Evolutionary conservation across 2,888 invertebrate genomes (phyloP), one percentile per base, ranked within the genome.

Genomic region (Urechis unicinctus): DNA sequence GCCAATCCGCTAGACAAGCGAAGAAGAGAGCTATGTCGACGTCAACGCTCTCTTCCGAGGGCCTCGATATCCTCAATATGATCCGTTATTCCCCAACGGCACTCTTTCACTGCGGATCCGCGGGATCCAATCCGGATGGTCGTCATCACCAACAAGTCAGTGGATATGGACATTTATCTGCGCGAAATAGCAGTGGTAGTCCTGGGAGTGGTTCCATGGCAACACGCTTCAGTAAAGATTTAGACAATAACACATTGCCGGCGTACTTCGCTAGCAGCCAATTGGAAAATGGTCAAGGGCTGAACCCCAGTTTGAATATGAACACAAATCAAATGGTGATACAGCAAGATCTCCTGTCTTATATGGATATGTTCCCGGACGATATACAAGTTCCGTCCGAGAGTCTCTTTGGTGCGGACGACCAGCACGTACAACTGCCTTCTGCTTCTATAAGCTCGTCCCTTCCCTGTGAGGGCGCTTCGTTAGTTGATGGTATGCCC

Each of bases 61-160:
- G 73, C 22, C 56, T 78, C 30, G 80, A 80, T 60, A 65, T 80
- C 50, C 74, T 74, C 54, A 68, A 71, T 31, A 66, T 80, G 44
- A 79, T 80, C 52, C 66, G 80, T 29, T 70, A 72, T 45, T 79
- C 80, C 1, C 79, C 80, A 22, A 79, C 78, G 2, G 78, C 78
- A 21, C 68, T 80, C 52, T 66, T 69, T 5, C 68, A 67, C 4
- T 65, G 67, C 54, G 67, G 69, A 46, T 69, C 67, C 54, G 50
- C 29, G 13, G 59, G 66, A 44, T 68, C 71, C 43, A 68, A 73
- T 3, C 66, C 72, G 17, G 63, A 70, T 26, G 71, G 68, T 51
- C 68, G 65, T 2, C 70, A 72, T 17, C 71, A 70, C 3, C 68
- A 66, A 29, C 64, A 66, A 28, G 63, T 63, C 3, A 74, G 74